phyloP scores from a whole-genome alignment of 2,113 vertebrate species.

The Atherinomorus stipes region DNA sequence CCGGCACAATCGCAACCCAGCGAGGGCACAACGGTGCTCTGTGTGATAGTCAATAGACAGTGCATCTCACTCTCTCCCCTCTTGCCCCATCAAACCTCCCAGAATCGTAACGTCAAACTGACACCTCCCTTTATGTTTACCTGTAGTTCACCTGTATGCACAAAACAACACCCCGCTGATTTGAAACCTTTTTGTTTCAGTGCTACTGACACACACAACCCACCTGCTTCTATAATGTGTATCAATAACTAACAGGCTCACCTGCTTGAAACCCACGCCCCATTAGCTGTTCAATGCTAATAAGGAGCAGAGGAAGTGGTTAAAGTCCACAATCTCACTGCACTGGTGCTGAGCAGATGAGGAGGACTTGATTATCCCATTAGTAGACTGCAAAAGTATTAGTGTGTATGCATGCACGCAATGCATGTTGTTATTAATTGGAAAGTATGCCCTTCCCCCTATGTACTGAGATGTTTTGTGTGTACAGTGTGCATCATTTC shows the following conservation, averaged over 20 bases:
- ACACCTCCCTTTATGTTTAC: conserved; percentile 57
- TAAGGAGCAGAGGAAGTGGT: conserved; percentile 71
- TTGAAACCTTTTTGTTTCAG: conserved; percentile 23
- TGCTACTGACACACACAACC: background rate
- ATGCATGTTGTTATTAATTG: conserved; percentile 48
- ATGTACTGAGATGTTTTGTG: conserved; percentile 24
- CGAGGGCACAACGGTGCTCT: conserved; percentile 80
- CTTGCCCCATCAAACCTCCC: conserved; percentile 56
- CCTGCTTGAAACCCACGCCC: conserved; percentile 62
- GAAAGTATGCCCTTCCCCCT: background rate
- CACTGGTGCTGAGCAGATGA: conserved; percentile 45
- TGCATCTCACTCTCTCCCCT: conserved; percentile 73
- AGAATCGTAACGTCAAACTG: conserved; percentile 25
- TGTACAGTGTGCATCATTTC: conserved; percentile 69
- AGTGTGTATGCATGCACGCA: conserved; percentile 36
- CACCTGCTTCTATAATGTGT: conserved; percentile 15
- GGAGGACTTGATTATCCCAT: conserved; percentile 62
- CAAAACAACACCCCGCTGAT: conserved; percentile 19
- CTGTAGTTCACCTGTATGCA: conserved; percentile 71
- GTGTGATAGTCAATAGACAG: conserved; percentile 75
- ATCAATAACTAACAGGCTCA: conserved; percentile 59
- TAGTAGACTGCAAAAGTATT: conserved; percentile 55
- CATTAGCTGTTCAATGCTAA: conserved; percentile 67
- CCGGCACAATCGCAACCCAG: conserved; percentile 70
- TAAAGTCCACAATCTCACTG: conserved; percentile 73